Evolutionary conservation across 2,797 vertebrate species (phyloP), one percentile per base, ranked within the genome.

Genomic region (Pogonophryne albipinna): DNA sequence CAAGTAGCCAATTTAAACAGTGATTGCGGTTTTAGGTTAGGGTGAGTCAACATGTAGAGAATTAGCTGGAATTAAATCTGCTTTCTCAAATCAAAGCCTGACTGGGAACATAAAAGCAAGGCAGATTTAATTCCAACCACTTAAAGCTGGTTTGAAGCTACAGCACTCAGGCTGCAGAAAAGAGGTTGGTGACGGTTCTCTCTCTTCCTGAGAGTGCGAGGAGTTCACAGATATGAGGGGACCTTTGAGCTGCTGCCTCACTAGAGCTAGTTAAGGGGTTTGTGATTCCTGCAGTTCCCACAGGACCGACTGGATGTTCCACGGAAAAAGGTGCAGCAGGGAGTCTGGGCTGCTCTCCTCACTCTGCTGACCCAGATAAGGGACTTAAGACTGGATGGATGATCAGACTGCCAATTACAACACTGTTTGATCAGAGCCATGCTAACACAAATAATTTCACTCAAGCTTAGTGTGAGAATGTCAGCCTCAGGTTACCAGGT

Each of bases 341-440:
- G 52, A 66, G 14, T 63, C 14, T 13, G 4, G 38, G 55, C 60
- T 41, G 46, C 45, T 73, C 56, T 42, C 11, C 0, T 31, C n/a
- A 42, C 27, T 31, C 64, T 16, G 46, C 3, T 49, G 56, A 67
- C 27, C 11, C 51, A 27, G 55, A 74, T 71, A 47, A 31, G n/a
- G 10, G 20, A 15, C 53, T 57, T 10, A 45, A 75, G 27, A 52
- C 19, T 0, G 13, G 67, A 53, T 60, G 51, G 34, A 63, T 57
- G 16, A 49, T 52, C 10, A 45, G 34, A 44, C 34, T 53, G 63
- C 20, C 13, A 41, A 62, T 10, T 34, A 52, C 4, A 15, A 59
- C 65, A 42, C 20, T 16, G 49, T 16, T 19, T 55, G 17, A 65
- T 47, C 46, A 46, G 20, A 14, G 20, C 8, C 31, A 38, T 45